Evolutionary conservation across 92 coral and sea anemone species (phyloP).

Genomic region (Nematostella vectensis): DNA sequence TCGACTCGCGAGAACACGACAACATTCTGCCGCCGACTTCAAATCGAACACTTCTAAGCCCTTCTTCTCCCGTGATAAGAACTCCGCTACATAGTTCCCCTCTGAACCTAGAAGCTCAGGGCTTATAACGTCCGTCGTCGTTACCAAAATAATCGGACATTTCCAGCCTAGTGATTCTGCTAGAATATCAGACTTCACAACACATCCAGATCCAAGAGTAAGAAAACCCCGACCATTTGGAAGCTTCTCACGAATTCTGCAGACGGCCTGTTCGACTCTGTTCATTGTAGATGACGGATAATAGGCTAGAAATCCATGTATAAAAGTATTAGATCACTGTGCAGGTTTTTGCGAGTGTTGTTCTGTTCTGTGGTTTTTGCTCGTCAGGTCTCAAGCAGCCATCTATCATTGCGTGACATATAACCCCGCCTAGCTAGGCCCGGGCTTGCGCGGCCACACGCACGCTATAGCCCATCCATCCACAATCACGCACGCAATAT

Average conservation of each 20-base stretch:
- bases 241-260: constrained; percentile 68
- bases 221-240: constrained; percentile 54
- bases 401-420: not conserved
- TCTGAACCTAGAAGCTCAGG: constrained; percentile 50
- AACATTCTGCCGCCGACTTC: constrained; percentile 58
- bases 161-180: constrained; percentile 71
- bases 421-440: not conserved
- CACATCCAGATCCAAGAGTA: constrained; percentile 72
- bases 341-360: too few species aligned
- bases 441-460: not conserved
- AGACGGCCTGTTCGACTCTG: constrained; percentile 69
- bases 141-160: constrained; percentile 52
- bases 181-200: constrained; percentile 44
- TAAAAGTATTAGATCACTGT: too few species aligned
- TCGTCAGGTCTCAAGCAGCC: too few species aligned
- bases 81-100: constrained; percentile 55
- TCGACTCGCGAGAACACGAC: constrained; percentile 33
- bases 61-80: constrained; percentile 55
- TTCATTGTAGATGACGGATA: constrained; percentile 45
- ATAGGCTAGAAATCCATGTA: too few species aligned
- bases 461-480: too few species aligned
- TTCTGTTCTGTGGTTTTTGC: too few species aligned
- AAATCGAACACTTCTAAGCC: constrained; percentile 72
- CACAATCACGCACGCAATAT: too few species aligned
- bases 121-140: constrained; percentile 54